phyloP scores from a whole-genome alignment of 2,888 invertebrate genomes.

The Callyntrura guangdongensis region DNA sequence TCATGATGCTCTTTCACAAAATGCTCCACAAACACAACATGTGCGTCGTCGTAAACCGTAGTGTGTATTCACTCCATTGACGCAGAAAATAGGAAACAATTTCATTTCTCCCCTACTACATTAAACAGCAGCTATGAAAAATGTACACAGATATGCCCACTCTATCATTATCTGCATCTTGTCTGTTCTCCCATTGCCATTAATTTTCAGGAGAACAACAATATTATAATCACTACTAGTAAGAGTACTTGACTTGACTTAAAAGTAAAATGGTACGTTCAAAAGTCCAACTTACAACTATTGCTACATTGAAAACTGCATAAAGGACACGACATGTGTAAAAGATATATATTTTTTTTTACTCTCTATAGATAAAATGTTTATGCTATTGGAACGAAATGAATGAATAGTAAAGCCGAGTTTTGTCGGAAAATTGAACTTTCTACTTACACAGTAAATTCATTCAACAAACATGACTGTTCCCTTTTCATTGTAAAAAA shows the following conservation, averaged over 20 bases:
- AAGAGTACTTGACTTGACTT: too few species aligned
- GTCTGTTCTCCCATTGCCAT: slow-evolving; percentile 22
- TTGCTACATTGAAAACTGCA: not conserved
- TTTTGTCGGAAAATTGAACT: slow-evolving; percentile 74
- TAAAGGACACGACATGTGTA: not conserved
- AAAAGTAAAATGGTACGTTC: too few species aligned
- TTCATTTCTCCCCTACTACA: not conserved
- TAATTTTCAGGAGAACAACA: slow-evolving; percentile 38
- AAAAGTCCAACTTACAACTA: too few species aligned
- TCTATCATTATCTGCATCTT: slow-evolving; percentile 34
- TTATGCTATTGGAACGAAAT: slow-evolving; percentile 21
- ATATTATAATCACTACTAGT: not conserved
- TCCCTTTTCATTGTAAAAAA: slow-evolving; percentile 32
- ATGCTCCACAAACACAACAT: not conserved
- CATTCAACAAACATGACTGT: slow-evolving; percentile 18
- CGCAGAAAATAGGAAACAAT: not conserved
- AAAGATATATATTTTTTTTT: not conserved
- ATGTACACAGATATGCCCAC: not conserved
- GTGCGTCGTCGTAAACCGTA: too few species aligned
- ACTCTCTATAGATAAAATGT: not conserved
- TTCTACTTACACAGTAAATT: slow-evolving; percentile 31
- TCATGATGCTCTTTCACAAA: not conserved
- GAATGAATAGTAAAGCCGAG: slow-evolving; percentile 72
- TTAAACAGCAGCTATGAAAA: slow-evolving; percentile 45
- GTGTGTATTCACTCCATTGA: not conserved